Evolutionary conservation across 2,888 invertebrate species (phyloP).

Genomic region (Melolontha melolontha): DNA sequence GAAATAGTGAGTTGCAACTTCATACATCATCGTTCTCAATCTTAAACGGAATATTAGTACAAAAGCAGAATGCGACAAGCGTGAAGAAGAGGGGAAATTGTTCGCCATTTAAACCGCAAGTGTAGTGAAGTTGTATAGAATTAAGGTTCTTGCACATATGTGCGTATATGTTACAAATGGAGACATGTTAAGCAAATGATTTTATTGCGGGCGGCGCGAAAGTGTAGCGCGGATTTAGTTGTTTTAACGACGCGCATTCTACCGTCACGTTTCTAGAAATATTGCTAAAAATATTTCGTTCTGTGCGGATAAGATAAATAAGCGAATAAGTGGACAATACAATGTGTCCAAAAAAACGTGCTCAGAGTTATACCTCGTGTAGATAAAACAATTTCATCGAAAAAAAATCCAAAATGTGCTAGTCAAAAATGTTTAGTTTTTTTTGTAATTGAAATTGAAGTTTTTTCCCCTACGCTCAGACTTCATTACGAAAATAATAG

Average conservation of each 20-base stretch:
- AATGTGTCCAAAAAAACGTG: too few relatives aligned
- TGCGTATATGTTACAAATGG: slow-evolving; percentile 25
- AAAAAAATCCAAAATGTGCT: too few relatives aligned
- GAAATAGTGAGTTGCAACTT: slow-evolving; percentile 29
- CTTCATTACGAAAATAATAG: too few relatives aligned
- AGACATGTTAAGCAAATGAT: slow-evolving; percentile 27
- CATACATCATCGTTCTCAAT: slow-evolving; percentile 30
- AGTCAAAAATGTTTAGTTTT: too few relatives aligned
- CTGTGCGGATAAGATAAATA: too few relatives aligned
- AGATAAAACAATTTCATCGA: too few relatives aligned
- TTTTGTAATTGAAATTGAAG: too few relatives aligned
- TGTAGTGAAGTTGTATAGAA: slow-evolving; percentile 8
- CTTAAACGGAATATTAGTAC: slow-evolving; percentile 28
- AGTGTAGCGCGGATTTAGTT: slow-evolving; percentile 5
- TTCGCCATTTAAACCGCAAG: slow-evolving; percentile 17
- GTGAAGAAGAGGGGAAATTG: not conserved
- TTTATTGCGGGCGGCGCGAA: slow-evolving; percentile 11
- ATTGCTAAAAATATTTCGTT: too few relatives aligned
- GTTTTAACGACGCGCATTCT: slow-evolving; percentile 19
- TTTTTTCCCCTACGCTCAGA: too few relatives aligned
- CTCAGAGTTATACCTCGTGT: too few relatives aligned
- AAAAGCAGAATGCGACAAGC: slow-evolving; percentile 11
- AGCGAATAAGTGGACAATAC: too few relatives aligned
- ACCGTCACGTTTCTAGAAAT: too few relatives aligned
- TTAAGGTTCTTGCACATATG: slow-evolving; percentile 12